Conservation (phyloP, 2,888 invertebrate genomes). For the Eristalinus sepulchralis region DNA sequence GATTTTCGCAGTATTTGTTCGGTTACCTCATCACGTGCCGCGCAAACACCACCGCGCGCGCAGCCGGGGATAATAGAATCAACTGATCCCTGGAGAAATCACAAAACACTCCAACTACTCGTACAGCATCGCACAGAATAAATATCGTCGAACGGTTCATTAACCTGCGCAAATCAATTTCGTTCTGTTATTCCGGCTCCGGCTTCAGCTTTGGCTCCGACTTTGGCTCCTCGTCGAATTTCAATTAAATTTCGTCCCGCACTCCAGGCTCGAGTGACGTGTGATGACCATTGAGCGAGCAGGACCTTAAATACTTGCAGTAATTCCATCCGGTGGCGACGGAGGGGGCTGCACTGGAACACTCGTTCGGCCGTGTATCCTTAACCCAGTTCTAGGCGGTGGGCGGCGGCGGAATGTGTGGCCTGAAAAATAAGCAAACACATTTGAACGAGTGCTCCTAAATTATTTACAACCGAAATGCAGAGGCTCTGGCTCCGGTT, state of each 20-base stretch:
- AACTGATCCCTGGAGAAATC: conserved; percentile 40
- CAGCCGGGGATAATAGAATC: background rate
- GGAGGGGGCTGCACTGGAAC: background rate
- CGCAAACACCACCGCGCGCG: background rate
- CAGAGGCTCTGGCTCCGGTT: conserved; percentile 1
- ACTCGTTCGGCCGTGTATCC: conserved; percentile 14
- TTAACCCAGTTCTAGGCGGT: conserved; percentile 29
- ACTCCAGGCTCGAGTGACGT: background rate
- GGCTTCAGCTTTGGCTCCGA: background rate
- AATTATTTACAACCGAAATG: conserved; percentile 55
- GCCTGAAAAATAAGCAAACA: conserved; percentile 35
- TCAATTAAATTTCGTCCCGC: conserved; percentile 39
- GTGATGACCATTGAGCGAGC: conserved; percentile 7
- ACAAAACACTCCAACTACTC: conserved; percentile 11
- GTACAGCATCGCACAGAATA: conserved; percentile 16
- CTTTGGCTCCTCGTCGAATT: conserved; percentile 32
- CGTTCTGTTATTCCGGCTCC: conserved; percentile 16
- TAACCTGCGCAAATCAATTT: conserved; percentile 49
- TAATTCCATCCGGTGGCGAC: background rate
- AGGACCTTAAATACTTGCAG: conserved; percentile 19
- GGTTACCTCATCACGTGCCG: conserved; percentile 26
- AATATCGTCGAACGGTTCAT: conserved; percentile 40
- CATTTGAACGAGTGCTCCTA: conserved; percentile 42
- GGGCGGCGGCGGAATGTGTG: background rate
- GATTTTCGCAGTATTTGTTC: conserved; percentile 3